Percentiles rank a stretch among this genome's conserved stretches.
Evolutionary conservation across 2,888 invertebrate species (phyloP).

Genomic region (Euplagia quadripunctaria): DNA sequence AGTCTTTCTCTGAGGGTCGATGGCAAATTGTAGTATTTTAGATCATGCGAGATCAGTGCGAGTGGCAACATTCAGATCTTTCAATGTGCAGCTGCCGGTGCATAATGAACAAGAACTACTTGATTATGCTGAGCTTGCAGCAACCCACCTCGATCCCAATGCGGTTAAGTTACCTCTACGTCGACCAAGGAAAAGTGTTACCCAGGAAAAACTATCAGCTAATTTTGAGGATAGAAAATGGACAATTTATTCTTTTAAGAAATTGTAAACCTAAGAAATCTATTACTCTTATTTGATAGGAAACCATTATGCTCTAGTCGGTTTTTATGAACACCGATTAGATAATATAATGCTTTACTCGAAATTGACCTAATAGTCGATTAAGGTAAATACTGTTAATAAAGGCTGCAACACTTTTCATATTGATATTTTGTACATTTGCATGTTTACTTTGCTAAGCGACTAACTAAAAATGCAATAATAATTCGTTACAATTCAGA

Average conservation of each 20-base stretch:
- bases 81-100: background rate
- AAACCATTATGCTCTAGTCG: background rate
- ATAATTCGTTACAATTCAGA: conserved; percentile 6
- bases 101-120: background rate
- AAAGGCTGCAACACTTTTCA: conserved; percentile 6
- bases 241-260: background rate
- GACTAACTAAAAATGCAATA: background rate
- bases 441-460: conserved; percentile 16
- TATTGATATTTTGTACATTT: conserved; percentile 3
- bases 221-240: background rate
- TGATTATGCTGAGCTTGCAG: background rate
- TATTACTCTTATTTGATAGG: background rate
- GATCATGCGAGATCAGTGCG: background rate
- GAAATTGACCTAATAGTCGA: background rate
- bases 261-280: conserved; percentile 1
- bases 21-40: background rate
- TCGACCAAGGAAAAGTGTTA: background rate
- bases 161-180: background rate
- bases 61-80: background rate
- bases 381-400: background rate
- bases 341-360: background rate
- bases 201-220: too few species aligned
- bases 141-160: background rate
- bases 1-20: background rate
- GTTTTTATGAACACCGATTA: background rate